A percentile compares a stretch with the other conserved stretches of the same genome.
These are phyloP conservation scores for Seriola rivoliana DNA, from an alignment of 2,113 vertebrate genomes.

Conservation along the genomic window DNA sequence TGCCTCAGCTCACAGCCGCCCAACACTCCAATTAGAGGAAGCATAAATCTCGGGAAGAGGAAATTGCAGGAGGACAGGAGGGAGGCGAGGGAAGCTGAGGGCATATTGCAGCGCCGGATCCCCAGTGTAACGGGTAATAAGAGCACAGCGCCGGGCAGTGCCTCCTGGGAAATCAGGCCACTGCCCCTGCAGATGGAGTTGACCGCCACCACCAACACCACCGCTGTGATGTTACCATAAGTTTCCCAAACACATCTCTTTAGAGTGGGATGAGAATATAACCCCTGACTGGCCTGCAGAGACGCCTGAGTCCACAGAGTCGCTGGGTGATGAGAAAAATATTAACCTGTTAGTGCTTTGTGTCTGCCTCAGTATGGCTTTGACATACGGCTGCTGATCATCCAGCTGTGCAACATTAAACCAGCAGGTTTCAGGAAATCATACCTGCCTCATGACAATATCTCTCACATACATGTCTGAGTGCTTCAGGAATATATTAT, in stretches of 20 bases:
- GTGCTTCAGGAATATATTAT: no score
- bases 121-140: constrained; percentile 49
- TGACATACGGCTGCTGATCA: constrained; percentile 13
- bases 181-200: constrained; percentile 53
- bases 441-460: not conserved
- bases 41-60: constrained; percentile 64
- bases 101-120: constrained; percentile 8
- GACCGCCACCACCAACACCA: constrained; percentile 1
- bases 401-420: constrained; percentile 6
- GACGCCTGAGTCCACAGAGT: not conserved
- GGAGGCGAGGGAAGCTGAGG: constrained; percentile 40
- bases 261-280: constrained; percentile 10
- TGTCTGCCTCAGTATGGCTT: not conserved
- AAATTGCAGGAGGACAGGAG: constrained; percentile 49
- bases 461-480: not conserved
- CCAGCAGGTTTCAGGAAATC: no score
- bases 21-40: constrained; percentile 66
- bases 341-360: constrained; percentile 28
- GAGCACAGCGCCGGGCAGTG: constrained; percentile 13
- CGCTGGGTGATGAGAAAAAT: not conserved
- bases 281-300: constrained; percentile 22
- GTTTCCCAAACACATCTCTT: constrained; percentile 38
- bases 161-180: constrained; percentile 68
- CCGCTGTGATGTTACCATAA: not conserved
- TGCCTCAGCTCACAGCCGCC: constrained; percentile 18